phyloP scores from a whole-genome alignment of 2,888 invertebrate species.

The Lasioglossum leucozonium region DNA sequence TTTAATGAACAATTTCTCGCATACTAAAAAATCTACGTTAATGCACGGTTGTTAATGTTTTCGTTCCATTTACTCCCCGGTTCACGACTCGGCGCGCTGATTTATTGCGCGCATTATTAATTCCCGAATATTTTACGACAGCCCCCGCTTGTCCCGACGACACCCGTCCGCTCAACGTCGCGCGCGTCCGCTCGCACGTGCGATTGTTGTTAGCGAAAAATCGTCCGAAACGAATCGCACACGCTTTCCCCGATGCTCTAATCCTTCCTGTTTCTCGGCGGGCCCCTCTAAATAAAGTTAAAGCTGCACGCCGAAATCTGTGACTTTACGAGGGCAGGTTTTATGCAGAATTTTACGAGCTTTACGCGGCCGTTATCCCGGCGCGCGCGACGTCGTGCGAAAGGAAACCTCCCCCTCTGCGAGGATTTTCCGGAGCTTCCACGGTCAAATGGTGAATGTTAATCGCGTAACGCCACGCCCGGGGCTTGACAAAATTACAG shows the following conservation, averaged over 20 bases:
- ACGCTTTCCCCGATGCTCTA: not conserved
- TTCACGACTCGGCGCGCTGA: not conserved
- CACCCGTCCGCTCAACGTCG: not conserved
- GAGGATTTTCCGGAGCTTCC: constrained; percentile 1
- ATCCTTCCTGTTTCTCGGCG: not conserved
- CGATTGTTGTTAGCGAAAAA: not conserved
- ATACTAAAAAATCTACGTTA: not conserved
- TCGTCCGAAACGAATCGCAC: constrained; percentile 19
- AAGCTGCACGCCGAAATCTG: constrained; percentile 13
- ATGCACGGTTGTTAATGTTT: not conserved
- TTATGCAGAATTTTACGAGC: constrained; percentile 35
- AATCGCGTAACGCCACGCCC: constrained; percentile 5
- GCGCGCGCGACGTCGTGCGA: not conserved
- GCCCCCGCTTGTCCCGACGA: not conserved
- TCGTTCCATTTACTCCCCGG: not conserved
- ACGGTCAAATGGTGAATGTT: constrained; percentile 18
- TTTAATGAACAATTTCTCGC: not conserved
- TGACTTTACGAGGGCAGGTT: constrained; percentile 22
- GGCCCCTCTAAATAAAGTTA: not conserved
- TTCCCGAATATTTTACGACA: not conserved
- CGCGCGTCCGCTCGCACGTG: not conserved
- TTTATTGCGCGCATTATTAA: constrained; percentile 5
- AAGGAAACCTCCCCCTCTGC: not conserved
- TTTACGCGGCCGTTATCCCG: constrained; percentile 24
- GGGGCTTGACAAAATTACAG: constrained; percentile 26